Percentiles rank a stretch among this genome's conserved stretches.
phyloP scores from a whole-genome alignment of 2,797 vertebrate species.

The Macropus fuliginosus region DNA sequence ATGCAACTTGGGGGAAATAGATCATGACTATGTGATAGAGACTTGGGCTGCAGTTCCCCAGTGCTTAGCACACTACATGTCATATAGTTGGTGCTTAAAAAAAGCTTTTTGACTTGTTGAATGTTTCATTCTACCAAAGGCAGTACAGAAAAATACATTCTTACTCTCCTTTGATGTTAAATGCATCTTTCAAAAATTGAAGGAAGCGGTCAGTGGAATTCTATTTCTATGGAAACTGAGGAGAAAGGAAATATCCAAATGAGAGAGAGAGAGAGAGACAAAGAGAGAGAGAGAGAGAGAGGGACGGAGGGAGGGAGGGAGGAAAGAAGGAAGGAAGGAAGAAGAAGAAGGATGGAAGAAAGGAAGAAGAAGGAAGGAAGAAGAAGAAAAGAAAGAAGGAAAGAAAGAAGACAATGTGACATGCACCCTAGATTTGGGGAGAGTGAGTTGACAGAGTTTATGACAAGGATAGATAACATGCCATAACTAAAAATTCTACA shows the following conservation, averaged over 20 bases:
- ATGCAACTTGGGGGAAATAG: too few relatives aligned
- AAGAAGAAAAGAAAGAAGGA: background rate
- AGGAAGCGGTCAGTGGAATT: background rate
- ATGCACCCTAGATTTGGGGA: background rate
- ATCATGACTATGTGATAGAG: background rate
- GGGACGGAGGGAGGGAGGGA: accelerated
- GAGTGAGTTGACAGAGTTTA: background rate
- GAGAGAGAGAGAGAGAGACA: too few relatives aligned
- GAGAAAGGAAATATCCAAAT: too few relatives aligned
- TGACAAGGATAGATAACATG: background rate
- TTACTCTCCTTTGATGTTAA: background rate
- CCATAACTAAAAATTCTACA: background rate
- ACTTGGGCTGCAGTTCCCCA: background rate
- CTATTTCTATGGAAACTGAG: background rate
- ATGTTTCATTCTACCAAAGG: background rate
- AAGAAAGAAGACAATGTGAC: background rate
- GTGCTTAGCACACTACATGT: background rate
- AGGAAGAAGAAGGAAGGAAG: too few relatives aligned
- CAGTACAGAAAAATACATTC: background rate
- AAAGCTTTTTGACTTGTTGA: background rate
- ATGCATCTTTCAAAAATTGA: too few relatives aligned
- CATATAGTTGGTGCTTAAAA: background rate
- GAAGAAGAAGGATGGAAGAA: too few relatives aligned
- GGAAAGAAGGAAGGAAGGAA: too few relatives aligned
- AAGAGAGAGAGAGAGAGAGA: too few relatives aligned